Conservation (phyloP, 2,888 invertebrate genomes). For the Tipula confusa region DNA sequence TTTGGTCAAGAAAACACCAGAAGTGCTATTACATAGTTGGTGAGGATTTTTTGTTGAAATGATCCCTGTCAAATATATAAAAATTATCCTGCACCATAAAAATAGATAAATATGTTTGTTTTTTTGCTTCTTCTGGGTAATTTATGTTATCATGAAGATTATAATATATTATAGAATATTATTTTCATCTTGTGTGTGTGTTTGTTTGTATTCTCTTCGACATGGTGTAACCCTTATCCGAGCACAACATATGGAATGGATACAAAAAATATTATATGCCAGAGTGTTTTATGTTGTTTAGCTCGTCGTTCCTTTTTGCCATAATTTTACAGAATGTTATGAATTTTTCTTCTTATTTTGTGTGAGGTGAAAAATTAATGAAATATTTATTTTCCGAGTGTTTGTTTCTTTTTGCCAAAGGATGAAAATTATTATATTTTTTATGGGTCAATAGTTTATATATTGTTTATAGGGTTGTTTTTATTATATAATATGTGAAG, state of each 20-base stretch:
- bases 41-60: background rate
- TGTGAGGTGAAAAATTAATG: conserved; percentile 25
- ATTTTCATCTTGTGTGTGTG: background rate
- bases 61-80: background rate
- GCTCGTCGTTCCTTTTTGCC: background rate
- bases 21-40: background rate
- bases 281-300: background rate
- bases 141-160: conserved; percentile 12
- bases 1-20: background rate
- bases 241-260: background rate
- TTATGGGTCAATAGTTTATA: conserved; percentile 12
- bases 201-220: background rate
- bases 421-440: background rate
- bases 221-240: conserved; percentile 8
- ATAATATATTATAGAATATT: conserved; percentile 13
- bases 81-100: conserved; percentile 9
- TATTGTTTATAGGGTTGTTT: background rate
- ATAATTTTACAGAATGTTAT: background rate
- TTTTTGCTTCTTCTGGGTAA: background rate
- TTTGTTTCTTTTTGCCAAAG: background rate
- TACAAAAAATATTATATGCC: background rate
- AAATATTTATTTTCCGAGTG: background rate
- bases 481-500: background rate
- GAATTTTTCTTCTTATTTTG: conserved; percentile 8
- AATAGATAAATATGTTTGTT: conserved; percentile 25